A percentile compares a stretch with the other conserved stretches of the same genome.
These are phyloP conservation scores for Galemys pyrenaicus DNA, from an alignment of 2,113 vertebrate genomes.

Conservation along the genomic window DNA sequence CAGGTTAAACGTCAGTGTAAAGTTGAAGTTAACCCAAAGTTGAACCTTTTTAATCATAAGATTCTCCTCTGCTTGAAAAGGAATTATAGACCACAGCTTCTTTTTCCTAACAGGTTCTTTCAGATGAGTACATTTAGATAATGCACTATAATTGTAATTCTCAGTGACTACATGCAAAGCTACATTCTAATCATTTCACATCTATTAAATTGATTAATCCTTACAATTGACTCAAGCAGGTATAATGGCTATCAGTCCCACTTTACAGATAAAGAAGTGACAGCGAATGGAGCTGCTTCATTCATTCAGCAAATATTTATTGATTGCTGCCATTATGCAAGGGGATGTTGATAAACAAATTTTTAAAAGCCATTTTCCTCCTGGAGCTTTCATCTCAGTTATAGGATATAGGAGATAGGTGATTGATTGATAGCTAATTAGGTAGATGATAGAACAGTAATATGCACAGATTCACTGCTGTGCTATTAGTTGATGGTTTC, in stretches of 20 bases:
- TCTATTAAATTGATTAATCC: background rate
- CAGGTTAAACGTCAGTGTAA: background rate
- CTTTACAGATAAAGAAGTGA: background rate
- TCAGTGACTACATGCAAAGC: background rate
- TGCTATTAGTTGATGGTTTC: background rate
- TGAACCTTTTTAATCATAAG: conserved; percentile 4
- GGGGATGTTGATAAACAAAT: background rate
- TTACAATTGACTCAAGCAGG: background rate
- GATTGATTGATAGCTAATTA: background rate
- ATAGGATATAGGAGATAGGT: background rate
- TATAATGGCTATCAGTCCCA: background rate
- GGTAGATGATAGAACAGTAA: background rate
- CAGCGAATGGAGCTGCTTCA: background rate
- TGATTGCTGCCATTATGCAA: background rate
- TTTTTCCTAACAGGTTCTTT: background rate
- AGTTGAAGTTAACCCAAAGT: background rate
- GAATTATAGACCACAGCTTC: background rate
- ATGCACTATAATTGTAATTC: background rate
- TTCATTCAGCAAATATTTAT: background rate
- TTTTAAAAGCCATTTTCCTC: background rate
- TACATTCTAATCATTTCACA: background rate
- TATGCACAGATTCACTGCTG: background rate
- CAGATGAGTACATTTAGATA: background rate
- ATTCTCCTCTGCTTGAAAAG: background rate
- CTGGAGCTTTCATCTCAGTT: background rate